Evolutionary conservation across 2,797 vertebrate species (phyloP), one percentile per base, ranked within the genome.

Genomic region (Enteromius afrohamiltoni): DNA sequence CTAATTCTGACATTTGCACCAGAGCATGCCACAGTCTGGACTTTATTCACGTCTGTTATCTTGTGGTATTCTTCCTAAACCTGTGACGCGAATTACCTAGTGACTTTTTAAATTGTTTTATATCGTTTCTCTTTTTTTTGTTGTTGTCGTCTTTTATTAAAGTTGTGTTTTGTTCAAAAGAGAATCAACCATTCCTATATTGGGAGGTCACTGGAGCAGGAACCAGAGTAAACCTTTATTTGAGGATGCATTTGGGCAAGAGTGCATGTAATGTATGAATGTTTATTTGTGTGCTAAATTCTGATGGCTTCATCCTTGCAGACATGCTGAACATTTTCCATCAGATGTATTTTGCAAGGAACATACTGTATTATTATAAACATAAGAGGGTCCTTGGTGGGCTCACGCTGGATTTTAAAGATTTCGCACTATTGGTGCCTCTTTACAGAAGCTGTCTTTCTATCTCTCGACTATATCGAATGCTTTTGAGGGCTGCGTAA

Each of bases 181-280:
- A 88, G 79, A 90, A 83, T 86, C 79, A 77, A 76, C 90, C 94
- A 95, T 95, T 95, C 94, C 93, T 93, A 83, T 91, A 78, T 89
- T 91, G 94, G 94, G 92, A 90, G 89, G 93, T 93, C 91, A 94
- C 94, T 94, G 93, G 93, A 94, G 93, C 88, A 89, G 81, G 80
- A 85, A 77, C 84, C 69, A 83, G 29, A 80, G 62, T 42, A 79
- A 65, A 85, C 37, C 71, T 80, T 82, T 80, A 51, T 68, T 5
- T 71, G 69, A 62, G 60, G 82, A 47, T 73, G 73, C 26, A 40
- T 77, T 81, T 74, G 55, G 80, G 83, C 77, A 65, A 86, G 81
- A 11, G 81, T 80, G 82, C 42, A 55, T 81, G 79, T 79, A 60
- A 23, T 73, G 70, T 77, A 86, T 83, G 14, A 89, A 87, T 88